A percentile compares a stretch with the other conserved stretches of the same genome.
Evolutionary conservation across 2,113 vertebrate genomes (phyloP).

Genomic region (Vidua chalybeata): DNA sequence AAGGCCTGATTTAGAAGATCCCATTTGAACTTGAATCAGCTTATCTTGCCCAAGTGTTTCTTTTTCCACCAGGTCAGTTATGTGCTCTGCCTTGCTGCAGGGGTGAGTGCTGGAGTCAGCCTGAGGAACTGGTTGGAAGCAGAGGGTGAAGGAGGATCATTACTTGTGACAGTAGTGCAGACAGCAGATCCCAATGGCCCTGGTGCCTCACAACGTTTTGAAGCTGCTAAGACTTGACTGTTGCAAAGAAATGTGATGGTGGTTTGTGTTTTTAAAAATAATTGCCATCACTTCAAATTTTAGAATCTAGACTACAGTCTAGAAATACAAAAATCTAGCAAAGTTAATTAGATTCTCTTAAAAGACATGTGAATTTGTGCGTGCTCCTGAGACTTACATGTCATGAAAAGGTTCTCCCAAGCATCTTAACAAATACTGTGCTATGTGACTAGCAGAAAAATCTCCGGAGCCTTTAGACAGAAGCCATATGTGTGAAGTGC

Average conservation of each 20-base stretch:
- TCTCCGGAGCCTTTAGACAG: background rate
- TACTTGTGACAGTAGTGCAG: background rate
- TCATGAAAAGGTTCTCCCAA: background rate
- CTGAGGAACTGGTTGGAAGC: background rate
- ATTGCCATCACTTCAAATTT: background rate
- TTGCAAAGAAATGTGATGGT: background rate
- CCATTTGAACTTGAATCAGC: background rate
- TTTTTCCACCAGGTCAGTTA: background rate
- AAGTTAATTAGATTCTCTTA: background rate
- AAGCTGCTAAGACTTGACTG: background rate
- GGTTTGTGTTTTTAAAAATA: background rate
- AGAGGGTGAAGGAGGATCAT: background rate
- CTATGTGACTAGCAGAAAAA: background rate
- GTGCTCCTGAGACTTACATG: background rate
- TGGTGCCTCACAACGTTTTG: background rate
- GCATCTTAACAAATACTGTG: background rate
- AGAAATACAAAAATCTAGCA: background rate
- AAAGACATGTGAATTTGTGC: background rate
- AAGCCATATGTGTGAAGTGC: rapidly evolving
- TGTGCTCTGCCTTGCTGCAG: background rate
- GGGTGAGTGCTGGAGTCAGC: background rate
- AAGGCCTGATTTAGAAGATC: background rate
- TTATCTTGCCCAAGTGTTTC: background rate
- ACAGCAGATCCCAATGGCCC: background rate
- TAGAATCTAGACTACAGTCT: background rate